A percentile compares a stretch with the other conserved stretches of the same genome.
Conservation (phyloP, 2,888 invertebrate genomes). For the Drosophila ustulata region DNA sequence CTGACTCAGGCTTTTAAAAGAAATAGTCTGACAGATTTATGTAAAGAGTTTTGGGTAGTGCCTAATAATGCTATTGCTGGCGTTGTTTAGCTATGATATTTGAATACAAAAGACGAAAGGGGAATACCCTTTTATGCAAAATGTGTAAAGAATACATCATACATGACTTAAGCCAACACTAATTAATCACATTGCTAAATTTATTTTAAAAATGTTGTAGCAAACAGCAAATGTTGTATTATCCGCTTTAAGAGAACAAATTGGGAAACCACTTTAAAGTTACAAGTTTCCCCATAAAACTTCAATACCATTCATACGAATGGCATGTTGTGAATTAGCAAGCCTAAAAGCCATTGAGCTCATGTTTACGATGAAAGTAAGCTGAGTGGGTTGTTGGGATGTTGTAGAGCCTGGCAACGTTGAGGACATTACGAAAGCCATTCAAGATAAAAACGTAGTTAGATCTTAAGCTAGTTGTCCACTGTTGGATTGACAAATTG, state of each 20-base stretch:
- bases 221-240: no score
- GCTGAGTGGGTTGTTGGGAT: background rate
- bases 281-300: background rate
- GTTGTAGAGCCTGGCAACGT: conserved; percentile 4
- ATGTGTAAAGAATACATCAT: background rate
- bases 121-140: background rate
- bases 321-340: conserved; percentile 5
- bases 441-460: background rate
- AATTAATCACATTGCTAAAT: background rate
- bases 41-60: conserved; percentile 3
- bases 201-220: background rate
- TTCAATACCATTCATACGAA: background rate
- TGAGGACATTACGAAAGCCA: conserved; percentile 1
- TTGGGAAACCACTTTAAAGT: background rate
- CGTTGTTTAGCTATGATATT: background rate
- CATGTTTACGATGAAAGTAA: background rate
- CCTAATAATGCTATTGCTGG: conserved; percentile 14
- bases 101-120: background rate
- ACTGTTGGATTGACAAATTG: conserved; percentile 8
- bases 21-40: conserved; percentile 11
- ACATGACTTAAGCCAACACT: background rate
- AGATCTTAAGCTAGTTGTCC: background rate
- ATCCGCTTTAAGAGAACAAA: no score
- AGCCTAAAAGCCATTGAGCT: conserved; percentile 23
- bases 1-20: conserved; percentile 35